Conservation (phyloP, 2,888 invertebrate genomes). For the Drosophila melanosoma region DNA sequence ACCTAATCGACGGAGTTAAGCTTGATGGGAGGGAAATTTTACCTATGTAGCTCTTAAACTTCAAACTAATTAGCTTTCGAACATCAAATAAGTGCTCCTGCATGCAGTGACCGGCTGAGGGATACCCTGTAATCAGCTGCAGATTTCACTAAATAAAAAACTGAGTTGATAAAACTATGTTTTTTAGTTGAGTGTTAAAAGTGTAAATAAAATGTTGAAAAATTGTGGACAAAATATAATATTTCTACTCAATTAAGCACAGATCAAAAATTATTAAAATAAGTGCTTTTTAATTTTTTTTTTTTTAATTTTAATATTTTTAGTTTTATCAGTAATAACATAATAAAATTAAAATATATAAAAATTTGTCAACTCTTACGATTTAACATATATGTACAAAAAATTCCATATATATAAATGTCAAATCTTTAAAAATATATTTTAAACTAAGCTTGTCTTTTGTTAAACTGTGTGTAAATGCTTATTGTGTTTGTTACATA, state of each 20-base stretch:
- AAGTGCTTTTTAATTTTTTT: too few species aligned
- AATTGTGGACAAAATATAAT: background rate
- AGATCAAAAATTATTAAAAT: too few species aligned
- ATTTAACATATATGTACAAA: background rate
- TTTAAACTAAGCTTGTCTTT: background rate
- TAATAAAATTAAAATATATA: too few species aligned
- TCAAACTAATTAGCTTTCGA: constrained; percentile 62
- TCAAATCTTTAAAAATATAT: background rate
- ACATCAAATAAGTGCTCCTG: background rate
- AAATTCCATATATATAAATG: background rate
- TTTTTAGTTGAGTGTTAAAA: background rate
- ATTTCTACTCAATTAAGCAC: too few species aligned
- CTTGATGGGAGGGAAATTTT: constrained; percentile 1
- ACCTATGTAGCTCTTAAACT: constrained; percentile 31
- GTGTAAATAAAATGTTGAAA: background rate
- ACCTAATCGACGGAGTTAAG: constrained; percentile 44
- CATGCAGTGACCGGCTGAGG: background rate
- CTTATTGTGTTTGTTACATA: background rate
- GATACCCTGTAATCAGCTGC: background rate
- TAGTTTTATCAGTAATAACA: too few species aligned
- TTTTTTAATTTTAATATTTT: too few species aligned
- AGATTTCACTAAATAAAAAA: background rate
- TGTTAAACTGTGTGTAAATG: background rate
- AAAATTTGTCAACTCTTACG: background rate
- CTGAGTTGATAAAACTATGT: background rate